Conservation (phyloP, 2,888 invertebrate species). For the Liopterus haemorrhoidalis region DNA sequence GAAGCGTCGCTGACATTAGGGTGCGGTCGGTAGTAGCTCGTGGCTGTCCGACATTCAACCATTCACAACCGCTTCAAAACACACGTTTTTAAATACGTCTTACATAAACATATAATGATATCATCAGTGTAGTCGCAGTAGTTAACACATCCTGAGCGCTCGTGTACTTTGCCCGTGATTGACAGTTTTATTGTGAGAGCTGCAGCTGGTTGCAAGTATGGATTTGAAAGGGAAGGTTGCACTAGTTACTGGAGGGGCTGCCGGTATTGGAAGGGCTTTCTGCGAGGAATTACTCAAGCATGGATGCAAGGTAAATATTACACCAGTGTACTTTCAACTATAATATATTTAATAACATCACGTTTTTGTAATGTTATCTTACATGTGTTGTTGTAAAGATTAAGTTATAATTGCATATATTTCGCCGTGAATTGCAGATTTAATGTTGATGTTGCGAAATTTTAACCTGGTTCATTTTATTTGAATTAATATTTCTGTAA, state of each 20-base stretch:
- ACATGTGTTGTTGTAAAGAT: too few species aligned
- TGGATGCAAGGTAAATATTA: slow-evolving; percentile 62
- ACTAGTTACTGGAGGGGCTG: slow-evolving; percentile 66
- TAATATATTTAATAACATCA: too few species aligned
- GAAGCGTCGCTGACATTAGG: slow-evolving; percentile 3
- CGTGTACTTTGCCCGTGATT: neutral
- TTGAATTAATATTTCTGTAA: too few species aligned
- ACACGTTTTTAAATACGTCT: too few species aligned
- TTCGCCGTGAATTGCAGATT: too few species aligned
- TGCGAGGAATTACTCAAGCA: slow-evolving; percentile 65
- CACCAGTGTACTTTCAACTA: too few species aligned
- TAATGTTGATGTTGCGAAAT: too few species aligned
- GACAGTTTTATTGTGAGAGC: neutral
- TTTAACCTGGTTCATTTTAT: too few species aligned
- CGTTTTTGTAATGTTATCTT: too few species aligned
- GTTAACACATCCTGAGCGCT: neutral
- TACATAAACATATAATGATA: too few species aligned
- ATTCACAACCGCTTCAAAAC: neutral
- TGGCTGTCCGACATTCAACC: neutral
- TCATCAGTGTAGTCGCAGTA: too few species aligned
- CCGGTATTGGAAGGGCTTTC: slow-evolving; percentile 67
- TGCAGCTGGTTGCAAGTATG: slow-evolving; percentile 45
- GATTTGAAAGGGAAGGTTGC: slow-evolving; percentile 70
- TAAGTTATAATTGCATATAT: too few species aligned
- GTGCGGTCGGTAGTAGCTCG: slow-evolving; percentile 4